phyloP scores from a whole-genome alignment of 2,797 vertebrate genomes.

The Pseudotriccus pelzelni region DNA sequence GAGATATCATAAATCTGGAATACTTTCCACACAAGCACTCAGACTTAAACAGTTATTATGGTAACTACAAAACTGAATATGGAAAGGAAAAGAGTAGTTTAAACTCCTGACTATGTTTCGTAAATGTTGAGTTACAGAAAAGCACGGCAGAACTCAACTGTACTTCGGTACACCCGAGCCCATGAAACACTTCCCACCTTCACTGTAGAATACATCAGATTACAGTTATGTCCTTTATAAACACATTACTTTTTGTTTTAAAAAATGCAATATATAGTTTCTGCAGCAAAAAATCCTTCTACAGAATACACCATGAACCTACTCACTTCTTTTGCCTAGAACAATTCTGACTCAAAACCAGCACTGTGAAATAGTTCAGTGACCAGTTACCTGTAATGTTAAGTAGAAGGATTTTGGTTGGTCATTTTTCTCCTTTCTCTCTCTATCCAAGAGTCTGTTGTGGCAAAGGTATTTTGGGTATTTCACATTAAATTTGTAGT shows the following conservation, averaged over 20 bases:
- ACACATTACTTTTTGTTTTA: constrained; percentile 21
- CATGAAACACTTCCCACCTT: constrained; percentile 51
- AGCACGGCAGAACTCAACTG: constrained; percentile 48
- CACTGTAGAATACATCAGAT: constrained; percentile 46
- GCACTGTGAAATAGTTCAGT: constrained; percentile 48
- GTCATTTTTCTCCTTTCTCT: constrained; percentile 4
- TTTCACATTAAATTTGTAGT: constrained; percentile 58
- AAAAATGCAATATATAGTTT: constrained; percentile 35
- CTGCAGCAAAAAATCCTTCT: constrained; percentile 46
- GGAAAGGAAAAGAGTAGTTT: constrained; percentile 49
- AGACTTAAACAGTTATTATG: constrained; percentile 46
- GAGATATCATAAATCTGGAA: constrained; percentile 11
- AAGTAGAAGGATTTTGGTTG: constrained; percentile 50
- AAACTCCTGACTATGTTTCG: constrained; percentile 48
- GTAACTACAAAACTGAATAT: constrained; percentile 55
- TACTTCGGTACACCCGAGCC: constrained; percentile 45
- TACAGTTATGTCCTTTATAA: constrained; percentile 61
- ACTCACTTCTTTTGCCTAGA: constrained; percentile 41
- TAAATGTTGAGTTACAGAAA: constrained; percentile 65
- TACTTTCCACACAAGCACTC: constrained; percentile 46
- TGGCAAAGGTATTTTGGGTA: constrained; percentile 62
- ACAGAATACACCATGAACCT: constrained; percentile 11
- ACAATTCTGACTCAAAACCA: constrained; percentile 37
- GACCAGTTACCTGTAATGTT: constrained; percentile 23
- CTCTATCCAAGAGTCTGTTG: constrained; percentile 14